phyloP scores from a whole-genome alignment of 2,797 vertebrate species.

The Xenops minutus region DNA sequence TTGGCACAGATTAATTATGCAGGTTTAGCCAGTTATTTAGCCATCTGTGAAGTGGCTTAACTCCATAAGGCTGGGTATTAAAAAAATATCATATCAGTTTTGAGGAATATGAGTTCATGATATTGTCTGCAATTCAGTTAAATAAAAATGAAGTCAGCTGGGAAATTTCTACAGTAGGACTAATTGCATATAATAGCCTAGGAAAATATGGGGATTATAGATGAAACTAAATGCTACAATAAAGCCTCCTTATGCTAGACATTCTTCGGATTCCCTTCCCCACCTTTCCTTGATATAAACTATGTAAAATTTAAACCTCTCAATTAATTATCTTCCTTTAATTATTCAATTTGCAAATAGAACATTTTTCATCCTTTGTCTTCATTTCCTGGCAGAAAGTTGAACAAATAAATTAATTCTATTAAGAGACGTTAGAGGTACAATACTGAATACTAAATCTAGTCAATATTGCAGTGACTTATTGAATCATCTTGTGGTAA shows the following conservation, averaged over 20 bases:
- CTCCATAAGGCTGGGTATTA: neutral
- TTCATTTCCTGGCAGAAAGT: conserved; percentile 45
- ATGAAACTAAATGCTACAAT: neutral
- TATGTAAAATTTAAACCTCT: neutral
- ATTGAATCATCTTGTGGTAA: conserved; percentile 29
- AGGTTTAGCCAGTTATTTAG: conserved; percentile 10
- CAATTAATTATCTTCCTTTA: neutral
- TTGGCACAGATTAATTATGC: conserved; percentile 13
- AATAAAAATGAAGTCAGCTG: neutral
- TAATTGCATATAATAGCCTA: neutral
- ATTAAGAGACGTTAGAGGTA: conserved; percentile 22
- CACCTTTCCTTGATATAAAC: neutral
- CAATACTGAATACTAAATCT: conserved; percentile 18
- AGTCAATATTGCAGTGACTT: conserved; percentile 7
- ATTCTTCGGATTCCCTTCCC: neutral
- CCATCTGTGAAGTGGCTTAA: conserved; percentile 36
- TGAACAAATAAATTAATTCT: conserved; percentile 46
- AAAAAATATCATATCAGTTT: neutral
- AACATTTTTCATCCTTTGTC: conserved; percentile 18
- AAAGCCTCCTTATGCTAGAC: neutral
- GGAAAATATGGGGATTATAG: neutral
- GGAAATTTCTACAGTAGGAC: neutral
- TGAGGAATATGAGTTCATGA: neutral
- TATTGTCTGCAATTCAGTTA: neutral
- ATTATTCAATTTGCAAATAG: conserved; percentile 27